A percentile compares a stretch with the other conserved stretches of the same genome.
phyloP scores from a whole-genome alignment of 1,140 invertebrate species.

The Dendroctonus ponderosae region DNA sequence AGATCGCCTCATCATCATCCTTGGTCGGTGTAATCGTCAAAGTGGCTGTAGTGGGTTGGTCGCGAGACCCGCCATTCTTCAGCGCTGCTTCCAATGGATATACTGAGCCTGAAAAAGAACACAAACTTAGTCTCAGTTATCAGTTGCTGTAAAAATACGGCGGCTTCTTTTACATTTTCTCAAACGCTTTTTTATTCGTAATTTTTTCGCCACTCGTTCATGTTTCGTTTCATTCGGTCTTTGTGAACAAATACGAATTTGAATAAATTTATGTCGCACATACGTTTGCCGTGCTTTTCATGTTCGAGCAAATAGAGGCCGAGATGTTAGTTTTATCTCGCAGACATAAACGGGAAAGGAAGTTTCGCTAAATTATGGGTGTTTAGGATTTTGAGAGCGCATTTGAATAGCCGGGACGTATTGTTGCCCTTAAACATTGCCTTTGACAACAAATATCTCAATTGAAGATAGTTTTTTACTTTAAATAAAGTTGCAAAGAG shows the following conservation, averaged over 20 bases:
- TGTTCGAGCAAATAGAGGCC: neutral
- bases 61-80: slow-evolving; percentile 64
- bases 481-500: too few species aligned
- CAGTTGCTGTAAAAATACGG: too few species aligned
- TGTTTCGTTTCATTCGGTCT: slow-evolving; percentile 4
- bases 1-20: slow-evolving; percentile 79
- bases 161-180: too few species aligned
- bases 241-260: slow-evolving; percentile 13
- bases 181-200: too few species aligned
- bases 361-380: too few species aligned
- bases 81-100: slow-evolving; percentile 67
- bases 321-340: neutral
- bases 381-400: too few species aligned
- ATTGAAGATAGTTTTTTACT: too few species aligned
- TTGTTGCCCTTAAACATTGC: too few species aligned
- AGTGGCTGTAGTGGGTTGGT: slow-evolving; percentile 70
- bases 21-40: slow-evolving; percentile 71
- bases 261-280: slow-evolving; percentile 15
- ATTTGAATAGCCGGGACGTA: too few species aligned
- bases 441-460: too few species aligned
- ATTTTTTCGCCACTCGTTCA: neutral
- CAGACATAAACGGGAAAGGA: slow-evolving; percentile 7
- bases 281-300: neutral
- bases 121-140: slow-evolving; percentile 5
- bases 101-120: slow-evolving; percentile 54